phyloP scores from a whole-genome alignment of 1,140 invertebrate species.

The Trachymyrmex cornetzi region DNA sequence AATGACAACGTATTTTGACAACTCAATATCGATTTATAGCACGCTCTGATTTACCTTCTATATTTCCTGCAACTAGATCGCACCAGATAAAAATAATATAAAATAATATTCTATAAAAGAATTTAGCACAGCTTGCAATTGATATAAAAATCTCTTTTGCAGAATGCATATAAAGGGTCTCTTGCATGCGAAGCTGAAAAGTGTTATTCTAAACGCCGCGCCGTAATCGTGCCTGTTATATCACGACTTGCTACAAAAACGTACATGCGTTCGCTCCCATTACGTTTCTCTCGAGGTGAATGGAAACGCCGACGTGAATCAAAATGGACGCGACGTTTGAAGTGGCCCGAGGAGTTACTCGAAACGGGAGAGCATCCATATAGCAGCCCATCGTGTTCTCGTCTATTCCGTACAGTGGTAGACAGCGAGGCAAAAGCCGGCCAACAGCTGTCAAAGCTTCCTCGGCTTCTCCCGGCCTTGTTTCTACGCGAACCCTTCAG shows the following conservation, averaged over 20 bases:
- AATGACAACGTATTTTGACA: conserved; percentile 24
- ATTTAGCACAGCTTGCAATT: background rate
- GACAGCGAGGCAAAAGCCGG: conserved; percentile 65
- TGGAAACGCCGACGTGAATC: conserved; percentile 54
- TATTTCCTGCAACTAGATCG: background rate
- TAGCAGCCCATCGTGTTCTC: conserved; percentile 63
- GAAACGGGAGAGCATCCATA: conserved; percentile 65
- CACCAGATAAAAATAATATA: conserved; percentile 1
- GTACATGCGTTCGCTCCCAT: conserved; percentile 36
- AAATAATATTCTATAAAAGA: conserved; percentile 2
- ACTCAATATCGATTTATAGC: conserved; percentile 3
- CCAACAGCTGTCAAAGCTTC: conserved; percentile 79
- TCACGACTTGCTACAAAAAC: conserved; percentile 32
- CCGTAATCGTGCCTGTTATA: conserved; percentile 23
- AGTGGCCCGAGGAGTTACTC: conserved; percentile 71
- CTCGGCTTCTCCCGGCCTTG: conserved; percentile 64
- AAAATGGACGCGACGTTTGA: conserved; percentile 76
- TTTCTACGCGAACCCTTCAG: conserved; percentile 58
- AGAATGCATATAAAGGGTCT: background rate
- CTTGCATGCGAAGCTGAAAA: background rate
- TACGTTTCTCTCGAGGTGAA: conserved; percentile 55
- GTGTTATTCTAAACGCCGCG: conserved; percentile 1
- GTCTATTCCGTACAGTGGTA: conserved; percentile 49
- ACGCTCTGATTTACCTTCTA: background rate
- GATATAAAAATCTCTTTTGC: conserved; percentile 1